Evolutionary conservation across 2,113 vertebrate genomes (phyloP), one percentile per base, ranked within the genome.

Genomic region (Barnardius zonarius): DNA sequence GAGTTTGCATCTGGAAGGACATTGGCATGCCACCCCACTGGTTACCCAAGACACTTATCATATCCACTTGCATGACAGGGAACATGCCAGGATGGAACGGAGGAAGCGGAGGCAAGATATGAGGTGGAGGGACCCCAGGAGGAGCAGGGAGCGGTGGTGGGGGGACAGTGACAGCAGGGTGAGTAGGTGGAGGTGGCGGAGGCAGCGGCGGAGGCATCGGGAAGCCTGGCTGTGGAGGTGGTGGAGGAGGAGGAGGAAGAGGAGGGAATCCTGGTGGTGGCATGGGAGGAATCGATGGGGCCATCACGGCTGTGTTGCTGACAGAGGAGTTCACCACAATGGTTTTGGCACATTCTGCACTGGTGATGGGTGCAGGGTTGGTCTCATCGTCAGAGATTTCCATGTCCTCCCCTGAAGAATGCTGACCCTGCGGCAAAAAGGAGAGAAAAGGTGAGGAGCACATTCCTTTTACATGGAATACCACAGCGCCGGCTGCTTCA

Each of bases 1-100:
- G 99, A 2, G 99, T 99, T 96, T 99, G 99, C 99, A 99, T 99
- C 97, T 99, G 99, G 97, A 99, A 99, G 91, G 99, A 99, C 99
- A 99, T 99, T 10, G 99, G 99, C 94, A 99, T 98, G 43, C 98
- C 98, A 3, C 98, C 99, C 99, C 99, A 99, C 96, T 99, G 99
- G 77, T 99, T 98, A 22, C 98, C 98, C 91, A 99, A 52, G 88
- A 98, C 98, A 9, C 98, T 99, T 94, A 99, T 99, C 96, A 99
- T 98, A 79, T 99, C 99, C 97, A 99, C 98, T 39, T 99, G 99
- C 98, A 99, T 98, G 97, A 99, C 97, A 0, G 99, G 98, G 93
- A 99, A 98, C 97, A 99, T 99, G 95, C 98, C 97, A 0, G 98
- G 99, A 3, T 98, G 97, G 97, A 99, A 99, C 1, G 98, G 98